Conservation (phyloP, 2,888 invertebrate genomes). For the Macrosiphum euphorbiae region DNA sequence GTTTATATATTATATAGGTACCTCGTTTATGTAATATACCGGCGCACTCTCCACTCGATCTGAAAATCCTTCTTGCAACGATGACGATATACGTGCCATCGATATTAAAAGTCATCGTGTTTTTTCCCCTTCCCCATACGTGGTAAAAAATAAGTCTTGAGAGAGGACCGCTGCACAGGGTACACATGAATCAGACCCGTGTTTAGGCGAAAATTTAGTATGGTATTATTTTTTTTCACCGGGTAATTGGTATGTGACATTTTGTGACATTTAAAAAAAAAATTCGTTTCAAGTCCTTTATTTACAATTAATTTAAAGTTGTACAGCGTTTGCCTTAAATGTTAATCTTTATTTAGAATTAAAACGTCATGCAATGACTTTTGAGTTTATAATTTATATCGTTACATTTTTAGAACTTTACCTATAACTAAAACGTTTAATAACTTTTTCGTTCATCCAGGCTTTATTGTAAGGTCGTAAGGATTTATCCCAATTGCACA, state of each 20-base stretch:
- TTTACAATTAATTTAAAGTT: background rate
- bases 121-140: background rate
- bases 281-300: background rate
- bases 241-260: background rate
- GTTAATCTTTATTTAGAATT: background rate
- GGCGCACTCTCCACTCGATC: background rate
- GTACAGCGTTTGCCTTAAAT: too few relatives aligned
- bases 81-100: background rate
- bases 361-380: background rate
- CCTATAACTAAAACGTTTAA: too few relatives aligned
- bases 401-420: too few relatives aligned
- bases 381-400: too few relatives aligned
- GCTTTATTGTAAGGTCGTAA: too few relatives aligned
- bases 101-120: conserved; percentile 5
- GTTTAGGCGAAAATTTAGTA: background rate
- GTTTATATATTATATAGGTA: background rate
- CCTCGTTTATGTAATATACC: conserved; percentile 1
- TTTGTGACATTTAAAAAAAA: background rate
- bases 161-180: background rate
- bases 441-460: too few relatives aligned
- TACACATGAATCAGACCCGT: background rate
- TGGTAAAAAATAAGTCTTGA: background rate
- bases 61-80: background rate
- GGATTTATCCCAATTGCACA: too few relatives aligned
- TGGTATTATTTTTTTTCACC: background rate